phyloP scores from a whole-genome alignment of 1,140 invertebrate species.

The Ptiloglossa arizonensis region DNA sequence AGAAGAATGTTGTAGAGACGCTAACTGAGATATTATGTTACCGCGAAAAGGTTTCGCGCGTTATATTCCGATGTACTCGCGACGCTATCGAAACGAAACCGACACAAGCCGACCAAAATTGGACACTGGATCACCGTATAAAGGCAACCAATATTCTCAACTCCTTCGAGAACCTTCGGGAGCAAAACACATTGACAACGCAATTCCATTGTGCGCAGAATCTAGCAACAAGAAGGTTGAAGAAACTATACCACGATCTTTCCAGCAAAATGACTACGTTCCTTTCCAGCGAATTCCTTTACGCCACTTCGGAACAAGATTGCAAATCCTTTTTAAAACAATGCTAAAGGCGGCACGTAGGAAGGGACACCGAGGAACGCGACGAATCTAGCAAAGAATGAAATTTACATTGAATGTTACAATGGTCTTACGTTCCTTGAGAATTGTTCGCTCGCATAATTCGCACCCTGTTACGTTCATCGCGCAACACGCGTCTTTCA shows the following conservation, averaged over 20 bases:
- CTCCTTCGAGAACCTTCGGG: too few species aligned
- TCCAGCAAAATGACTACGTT: neutral
- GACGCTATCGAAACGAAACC: too few species aligned
- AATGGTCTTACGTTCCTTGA: neutral
- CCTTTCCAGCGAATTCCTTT: neutral
- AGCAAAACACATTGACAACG: neutral
- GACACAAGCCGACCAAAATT: too few species aligned
- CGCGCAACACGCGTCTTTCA: neutral
- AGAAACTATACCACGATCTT: neutral
- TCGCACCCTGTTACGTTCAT: neutral
- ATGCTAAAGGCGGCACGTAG: neutral
- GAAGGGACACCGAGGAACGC: neutral
- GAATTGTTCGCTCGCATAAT: conserved; percentile 4
- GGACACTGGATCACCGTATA: too few species aligned
- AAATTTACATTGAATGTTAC: neutral
- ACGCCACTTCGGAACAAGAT: neutral
- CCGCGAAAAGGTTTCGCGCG: too few species aligned
- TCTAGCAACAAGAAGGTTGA: neutral
- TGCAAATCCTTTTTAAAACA: neutral
- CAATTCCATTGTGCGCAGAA: neutral
- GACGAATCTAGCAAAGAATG: neutral
- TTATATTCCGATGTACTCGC: too few species aligned
- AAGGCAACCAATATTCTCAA: too few species aligned
- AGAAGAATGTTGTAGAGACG: too few species aligned
- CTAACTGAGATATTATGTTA: too few species aligned